Evolutionary conservation across 2,888 invertebrate species (phyloP).

Genomic region (Stomorhina lunata): DNA sequence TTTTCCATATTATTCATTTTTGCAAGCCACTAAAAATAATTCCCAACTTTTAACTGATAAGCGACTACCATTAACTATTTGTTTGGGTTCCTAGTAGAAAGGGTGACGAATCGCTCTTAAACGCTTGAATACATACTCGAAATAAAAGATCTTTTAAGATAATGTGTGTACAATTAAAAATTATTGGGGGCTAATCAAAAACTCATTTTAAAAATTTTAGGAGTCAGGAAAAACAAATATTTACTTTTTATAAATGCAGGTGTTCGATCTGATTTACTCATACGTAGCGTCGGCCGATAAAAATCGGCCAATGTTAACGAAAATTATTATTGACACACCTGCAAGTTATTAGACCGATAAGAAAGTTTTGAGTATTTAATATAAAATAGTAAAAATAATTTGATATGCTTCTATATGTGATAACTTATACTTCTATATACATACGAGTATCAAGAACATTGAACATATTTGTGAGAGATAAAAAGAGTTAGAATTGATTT

Average conservation of each 20-base stretch:
- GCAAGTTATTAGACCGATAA: not conserved
- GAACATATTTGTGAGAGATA: not conserved
- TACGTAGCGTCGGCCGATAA: not conserved
- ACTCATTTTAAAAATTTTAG: not conserved
- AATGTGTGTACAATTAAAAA: not conserved
- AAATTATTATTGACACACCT: conserved; percentile 44
- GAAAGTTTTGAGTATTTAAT: not conserved
- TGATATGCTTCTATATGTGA: not conserved
- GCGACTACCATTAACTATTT: not conserved
- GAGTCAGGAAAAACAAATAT: not conserved
- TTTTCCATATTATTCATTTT: not conserved
- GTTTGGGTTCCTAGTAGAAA: not conserved
- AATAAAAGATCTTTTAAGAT: not conserved
- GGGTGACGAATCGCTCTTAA: not conserved
- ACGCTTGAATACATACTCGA: not conserved
- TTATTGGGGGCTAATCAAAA: not conserved
- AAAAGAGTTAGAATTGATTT: no score
- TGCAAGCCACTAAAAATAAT: not conserved
- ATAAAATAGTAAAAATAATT: not conserved
- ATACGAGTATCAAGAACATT: no score
- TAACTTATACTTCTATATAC: not conserved
- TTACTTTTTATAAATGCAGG: not conserved
- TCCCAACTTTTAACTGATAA: not conserved
- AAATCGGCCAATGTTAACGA: not conserved
- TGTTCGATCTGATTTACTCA: conserved; percentile 13